Conservation (phyloP, 2,888 invertebrate genomes). For the Schrankia costaestrigalis region DNA sequence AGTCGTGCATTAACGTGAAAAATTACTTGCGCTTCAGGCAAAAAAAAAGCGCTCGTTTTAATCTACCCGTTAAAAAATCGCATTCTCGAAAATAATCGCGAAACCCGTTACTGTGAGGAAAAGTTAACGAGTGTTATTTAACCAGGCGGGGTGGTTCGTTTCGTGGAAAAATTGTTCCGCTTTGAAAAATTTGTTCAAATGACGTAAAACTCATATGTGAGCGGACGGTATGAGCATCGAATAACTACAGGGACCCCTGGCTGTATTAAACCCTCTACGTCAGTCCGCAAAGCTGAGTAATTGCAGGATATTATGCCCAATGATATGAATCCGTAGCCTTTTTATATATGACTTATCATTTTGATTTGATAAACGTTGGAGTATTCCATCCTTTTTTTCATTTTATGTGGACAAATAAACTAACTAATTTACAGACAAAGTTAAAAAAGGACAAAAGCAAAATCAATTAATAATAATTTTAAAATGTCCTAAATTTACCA, state of each 20-base stretch:
- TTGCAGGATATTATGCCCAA: constrained; percentile 42
- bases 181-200: constrained; percentile 71
- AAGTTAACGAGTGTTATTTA: constrained; percentile 78
- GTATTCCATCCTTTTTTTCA: too few species aligned
- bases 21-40: constrained; percentile 44
- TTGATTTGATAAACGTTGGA: too few species aligned
- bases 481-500: too few species aligned
- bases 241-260: constrained; percentile 46
- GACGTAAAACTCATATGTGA: constrained; percentile 71
- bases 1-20: constrained; percentile 48
- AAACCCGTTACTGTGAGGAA: constrained; percentile 55
- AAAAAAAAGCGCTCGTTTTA: constrained; percentile 51
- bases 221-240: constrained; percentile 42
- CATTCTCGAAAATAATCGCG: constrained; percentile 66
- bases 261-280: constrained; percentile 44
- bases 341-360: too few species aligned
- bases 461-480: too few species aligned
- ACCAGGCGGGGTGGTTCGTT: constrained; percentile 45
- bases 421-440: too few species aligned
- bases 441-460: too few species aligned
- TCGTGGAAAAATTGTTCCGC: constrained; percentile 60
- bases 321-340: constrained; percentile 29
- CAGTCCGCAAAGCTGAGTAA: constrained; percentile 48
- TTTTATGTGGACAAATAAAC: too few species aligned
- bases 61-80: constrained; percentile 68